phyloP scores from a whole-genome alignment of 2,888 invertebrate genomes.

The Mythimna vitellina region DNA sequence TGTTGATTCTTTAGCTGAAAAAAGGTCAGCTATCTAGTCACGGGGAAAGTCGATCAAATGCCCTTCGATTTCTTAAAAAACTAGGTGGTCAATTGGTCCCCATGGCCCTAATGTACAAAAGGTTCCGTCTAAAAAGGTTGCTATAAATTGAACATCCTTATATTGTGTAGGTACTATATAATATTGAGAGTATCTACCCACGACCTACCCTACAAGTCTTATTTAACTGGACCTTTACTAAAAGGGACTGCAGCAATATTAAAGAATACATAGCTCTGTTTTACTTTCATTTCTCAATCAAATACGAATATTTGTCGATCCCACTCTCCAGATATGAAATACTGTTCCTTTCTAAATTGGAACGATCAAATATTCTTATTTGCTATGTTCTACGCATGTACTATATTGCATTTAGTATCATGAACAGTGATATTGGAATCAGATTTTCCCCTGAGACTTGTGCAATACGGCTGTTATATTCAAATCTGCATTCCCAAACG shows the following conservation, averaged over 20 bases:
- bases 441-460: slow-evolving; percentile 61
- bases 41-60: not conserved
- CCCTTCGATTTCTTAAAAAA: not conserved
- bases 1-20: not conserved
- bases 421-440: slow-evolving; percentile 76
- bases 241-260: slow-evolving; percentile 17
- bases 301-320: slow-evolving; percentile 39
- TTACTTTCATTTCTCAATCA: slow-evolving; percentile 47
- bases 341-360: slow-evolving; percentile 21
- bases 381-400: slow-evolving; percentile 59
- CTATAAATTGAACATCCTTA: not conserved
- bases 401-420: slow-evolving; percentile 71
- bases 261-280: slow-evolving; percentile 19
- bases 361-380: slow-evolving; percentile 56
- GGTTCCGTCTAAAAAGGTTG: not conserved
- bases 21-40: not conserved
- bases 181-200: not conserved
- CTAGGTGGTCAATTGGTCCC: not conserved
- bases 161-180: not conserved
- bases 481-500: slow-evolving; percentile 80
- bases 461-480: slow-evolving; percentile 76
- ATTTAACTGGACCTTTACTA: slow-evolving; percentile 17
- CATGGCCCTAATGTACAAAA: not conserved
- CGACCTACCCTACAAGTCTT: slow-evolving; percentile 1
- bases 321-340: slow-evolving; percentile 40